A percentile compares a stretch with the other conserved stretches of the same genome.
phyloP scores from a whole-genome alignment of 1,140 invertebrate genomes.

The Pomacea maculata region DNA sequence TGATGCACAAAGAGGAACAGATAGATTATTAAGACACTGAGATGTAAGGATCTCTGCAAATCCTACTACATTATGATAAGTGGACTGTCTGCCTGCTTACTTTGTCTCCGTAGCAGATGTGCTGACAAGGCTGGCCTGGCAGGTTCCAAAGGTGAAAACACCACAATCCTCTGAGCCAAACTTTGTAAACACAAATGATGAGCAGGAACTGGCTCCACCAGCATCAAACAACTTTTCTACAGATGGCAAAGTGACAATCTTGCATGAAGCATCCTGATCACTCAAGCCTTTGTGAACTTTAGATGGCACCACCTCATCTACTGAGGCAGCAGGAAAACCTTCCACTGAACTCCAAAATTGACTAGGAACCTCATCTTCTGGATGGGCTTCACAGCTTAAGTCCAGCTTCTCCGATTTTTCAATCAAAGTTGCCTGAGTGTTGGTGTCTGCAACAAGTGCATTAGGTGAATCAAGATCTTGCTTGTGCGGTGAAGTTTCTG shows the following conservation, averaged over 20 bases:
- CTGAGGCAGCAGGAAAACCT: slow-evolving; percentile 21
- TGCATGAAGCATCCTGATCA: slow-evolving; percentile 41
- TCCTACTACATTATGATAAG: slow-evolving; percentile 18
- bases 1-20: no score
- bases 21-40: neutral
- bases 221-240: slow-evolving; percentile 40
- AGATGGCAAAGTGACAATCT: slow-evolving; percentile 28
- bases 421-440: slow-evolving; percentile 50
- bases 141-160: slow-evolving; percentile 34
- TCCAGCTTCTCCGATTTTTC: slow-evolving; percentile 42
- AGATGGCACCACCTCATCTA: slow-evolving; percentile 30
- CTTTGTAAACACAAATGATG: slow-evolving; percentile 44
- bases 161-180: slow-evolving; percentile 39
- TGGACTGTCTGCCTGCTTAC: neutral
- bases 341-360: slow-evolving; percentile 36
- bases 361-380: slow-evolving; percentile 22
- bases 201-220: slow-evolving; percentile 31
- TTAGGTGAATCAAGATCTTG: slow-evolving; percentile 27
- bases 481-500: slow-evolving; percentile 26
- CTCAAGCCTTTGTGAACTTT: slow-evolving; percentile 33
- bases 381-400: slow-evolving; percentile 37
- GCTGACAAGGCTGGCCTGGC: slow-evolving; percentile 33
- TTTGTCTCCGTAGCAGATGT: slow-evolving; percentile 21
- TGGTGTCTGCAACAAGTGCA: slow-evolving; percentile 36
- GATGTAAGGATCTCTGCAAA: neutral